A percentile compares a stretch with the other conserved stretches of the same genome.
Evolutionary conservation across 2,797 vertebrate species (phyloP).

Genomic region (Pangasius mekongensis): DNA sequence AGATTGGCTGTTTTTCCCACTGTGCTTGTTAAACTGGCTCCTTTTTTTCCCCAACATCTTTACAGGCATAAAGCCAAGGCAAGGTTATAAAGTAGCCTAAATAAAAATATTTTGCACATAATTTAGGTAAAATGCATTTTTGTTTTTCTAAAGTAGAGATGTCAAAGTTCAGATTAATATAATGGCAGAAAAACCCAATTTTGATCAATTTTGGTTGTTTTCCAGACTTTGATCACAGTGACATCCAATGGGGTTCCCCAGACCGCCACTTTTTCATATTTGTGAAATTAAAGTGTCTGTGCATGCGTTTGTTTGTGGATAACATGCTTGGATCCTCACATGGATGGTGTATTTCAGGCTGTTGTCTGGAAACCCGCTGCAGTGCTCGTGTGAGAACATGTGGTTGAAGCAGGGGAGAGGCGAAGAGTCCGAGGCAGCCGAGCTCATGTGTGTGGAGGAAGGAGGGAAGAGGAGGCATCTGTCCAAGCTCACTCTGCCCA

Average conservation of each 20-base stretch:
- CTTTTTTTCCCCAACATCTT: background rate
- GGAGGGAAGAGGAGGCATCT: slow-evolving; percentile 82
- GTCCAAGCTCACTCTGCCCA: slow-evolving; percentile 79
- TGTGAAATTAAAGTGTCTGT: background rate
- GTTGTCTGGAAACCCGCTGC: slow-evolving; percentile 89
- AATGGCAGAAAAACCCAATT: background rate
- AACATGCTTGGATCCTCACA: background rate
- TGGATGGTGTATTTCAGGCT: slow-evolving; percentile 71
- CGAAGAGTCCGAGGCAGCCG: slow-evolving; percentile 83
- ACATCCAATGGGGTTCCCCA: background rate
- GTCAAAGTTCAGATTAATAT: background rate
- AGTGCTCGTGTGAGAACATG: slow-evolving; percentile 94
- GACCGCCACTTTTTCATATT: background rate
- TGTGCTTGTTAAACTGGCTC: background rate
- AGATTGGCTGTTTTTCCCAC: background rate
- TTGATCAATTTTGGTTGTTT: background rate
- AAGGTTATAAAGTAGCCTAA: background rate
- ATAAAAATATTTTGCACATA: background rate
- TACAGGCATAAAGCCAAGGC: background rate
- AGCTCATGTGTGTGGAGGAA: slow-evolving; percentile 87
- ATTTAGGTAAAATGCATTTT: background rate
- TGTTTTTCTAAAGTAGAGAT: background rate
- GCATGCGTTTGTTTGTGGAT: background rate
- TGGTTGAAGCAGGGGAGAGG: slow-evolving; percentile 94
- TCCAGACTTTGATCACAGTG: background rate